Evolutionary conservation across 2,113 vertebrate species (phyloP).

Genomic region (Sisor rabdophorus): DNA sequence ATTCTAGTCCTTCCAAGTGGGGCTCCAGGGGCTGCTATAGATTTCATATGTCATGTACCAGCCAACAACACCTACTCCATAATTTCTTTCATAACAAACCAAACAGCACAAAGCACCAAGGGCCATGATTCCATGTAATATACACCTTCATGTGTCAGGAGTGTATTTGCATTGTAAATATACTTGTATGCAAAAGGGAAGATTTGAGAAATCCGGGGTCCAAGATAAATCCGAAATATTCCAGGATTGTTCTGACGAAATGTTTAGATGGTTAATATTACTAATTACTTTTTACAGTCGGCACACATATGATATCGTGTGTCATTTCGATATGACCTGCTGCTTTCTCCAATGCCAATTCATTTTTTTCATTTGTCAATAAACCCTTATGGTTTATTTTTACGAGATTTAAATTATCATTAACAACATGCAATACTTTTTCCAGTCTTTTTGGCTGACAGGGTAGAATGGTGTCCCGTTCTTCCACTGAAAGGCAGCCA

Average conservation of each 20-base stretch:
- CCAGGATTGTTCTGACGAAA: neutral
- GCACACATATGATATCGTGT: neutral
- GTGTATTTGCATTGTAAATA: neutral
- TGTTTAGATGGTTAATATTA: neutral
- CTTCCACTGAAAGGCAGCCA: neutral
- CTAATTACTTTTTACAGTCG: neutral
- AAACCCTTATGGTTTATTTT: neutral
- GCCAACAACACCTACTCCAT: neutral
- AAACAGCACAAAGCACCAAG: neutral
- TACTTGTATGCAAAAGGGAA: neutral
- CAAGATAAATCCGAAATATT: neutral
- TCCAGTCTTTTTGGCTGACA: neutral
- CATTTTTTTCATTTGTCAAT: neutral
- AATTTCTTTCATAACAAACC: neutral
- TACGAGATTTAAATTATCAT: neutral
- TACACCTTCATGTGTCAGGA: neutral
- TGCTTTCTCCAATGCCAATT: neutral
- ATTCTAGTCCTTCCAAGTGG: neutral
- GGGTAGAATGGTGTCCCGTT: neutral
- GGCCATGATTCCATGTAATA: neutral
- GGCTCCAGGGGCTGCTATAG: conserved; percentile 7
- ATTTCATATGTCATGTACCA: neutral
- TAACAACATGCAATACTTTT: neutral
- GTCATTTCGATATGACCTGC: neutral
- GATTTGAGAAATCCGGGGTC: neutral